Evolutionary conservation across 1,140 invertebrate species (phyloP), one percentile per base, ranked within the genome.

Genomic region (Reticulitermes speratus): DNA sequence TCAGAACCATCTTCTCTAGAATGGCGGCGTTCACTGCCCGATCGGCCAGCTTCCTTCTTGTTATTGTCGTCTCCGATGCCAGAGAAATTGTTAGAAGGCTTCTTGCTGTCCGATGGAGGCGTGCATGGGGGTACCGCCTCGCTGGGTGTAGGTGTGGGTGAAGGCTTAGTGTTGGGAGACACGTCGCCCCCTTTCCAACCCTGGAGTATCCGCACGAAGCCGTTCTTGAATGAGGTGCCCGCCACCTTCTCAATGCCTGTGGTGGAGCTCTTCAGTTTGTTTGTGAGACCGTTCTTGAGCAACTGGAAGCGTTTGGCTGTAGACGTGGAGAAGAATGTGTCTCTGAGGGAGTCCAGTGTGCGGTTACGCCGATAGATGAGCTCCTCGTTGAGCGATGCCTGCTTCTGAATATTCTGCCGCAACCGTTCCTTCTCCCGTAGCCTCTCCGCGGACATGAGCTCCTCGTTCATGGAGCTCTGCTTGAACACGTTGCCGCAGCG

Each of bases 401-500:
- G 97, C 89, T 97, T 97, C 90, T 96, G 96, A 87, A 98, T 97
- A 89, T 97, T 96, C 88, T 95, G 95, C 84, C 95, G 93, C n/a
- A 97, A 93, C 48, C 93, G 92, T 90, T 97, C 96, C 88, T 97
- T 97, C 90, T 97, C 97, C 87, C 95, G 91, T 88, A 97, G 90
- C 87, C 97, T 92, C 88, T 97, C 96, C 25, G 94, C 94, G 2
- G 95, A 96, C 94, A 97, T 97, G 11, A 97, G 91, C 89, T 97
- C 96, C 90, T 98, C 97, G 90, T 97, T 97, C 87, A 98, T 93
- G 2, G 96, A 97, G 86, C 95, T 96, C 89, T 98, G 97, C 89
- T 98, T 97, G 86, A 96, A 93, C 25, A 97, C 94, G 69, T 93
- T 93, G 44, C 93, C 93, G 87, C 93, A 59, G 92, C 85, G 92